Base-by-base conservation (phyloP, 1,140 invertebrate genomes). In the Diachasma alloeum region DNA sequence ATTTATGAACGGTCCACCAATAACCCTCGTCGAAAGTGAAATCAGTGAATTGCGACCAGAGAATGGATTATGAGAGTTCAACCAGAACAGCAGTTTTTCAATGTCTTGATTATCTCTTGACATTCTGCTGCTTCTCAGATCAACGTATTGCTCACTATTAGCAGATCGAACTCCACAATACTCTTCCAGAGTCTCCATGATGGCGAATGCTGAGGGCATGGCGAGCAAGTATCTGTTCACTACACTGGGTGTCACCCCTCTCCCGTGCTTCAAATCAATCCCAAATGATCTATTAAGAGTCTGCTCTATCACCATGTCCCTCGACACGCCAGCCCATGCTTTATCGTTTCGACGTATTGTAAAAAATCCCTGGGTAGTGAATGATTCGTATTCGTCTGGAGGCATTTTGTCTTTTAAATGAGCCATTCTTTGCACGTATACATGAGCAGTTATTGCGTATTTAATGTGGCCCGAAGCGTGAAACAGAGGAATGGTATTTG, bases 131-230 rank as follows among this genome's bases (percentile, higher is more conserved):
- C 84, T 82, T 19, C 82, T 82, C 24, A 83, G 70, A 83, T 89
- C 87, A 71, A 87, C 81, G 81, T 90, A 86, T 79, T 91, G 87
- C 11, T 90, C 86, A 36, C 17, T 66, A 17, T 42, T 66, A 26
- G 26, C 19, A 13, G 53, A 17, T 44, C 0, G 19, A 3, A 66
- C 4, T 39, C n/a, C 15, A n/a, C 53, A 66, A 44, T 42, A 74
- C 8, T 66, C 26, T 44, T 74, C 72, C 17, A 74, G 39, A 9
- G 11, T 2, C 3, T 74, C 39, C 53, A 74, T 72, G 22, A 72
- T 72, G 8, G 19, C 24, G 10, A 72, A 72, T 19, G 42, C 42
- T 26, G 46, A 5, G 36, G n/a, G n/a, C n/a, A n/a, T n/a, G n/a
- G n/a, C n/a, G n/a, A n/a, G n/a, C n/a, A n/a, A n/a, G n/a, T n/a